Evolutionary conservation across 2,797 vertebrate genomes (phyloP), one percentile per base, ranked within the genome.

Genomic region (Parauchenoglanis ngamensis): DNA sequence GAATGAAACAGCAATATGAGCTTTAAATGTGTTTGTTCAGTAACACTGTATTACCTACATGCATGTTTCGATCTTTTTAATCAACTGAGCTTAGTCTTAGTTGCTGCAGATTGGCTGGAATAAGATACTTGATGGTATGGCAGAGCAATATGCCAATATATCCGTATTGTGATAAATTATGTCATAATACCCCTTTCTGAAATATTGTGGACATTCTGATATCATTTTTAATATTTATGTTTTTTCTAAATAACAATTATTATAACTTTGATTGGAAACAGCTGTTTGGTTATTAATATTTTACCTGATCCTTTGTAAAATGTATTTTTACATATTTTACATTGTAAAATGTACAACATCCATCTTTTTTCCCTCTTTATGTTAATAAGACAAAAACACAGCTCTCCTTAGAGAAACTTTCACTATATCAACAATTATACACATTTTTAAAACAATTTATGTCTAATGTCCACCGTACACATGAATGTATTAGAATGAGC

Each of bases 1-100:
- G 89, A 85, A 92, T 21, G 85, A 46, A 70, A 84, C 5, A 82
- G 35, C 28, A 81, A 46, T 61, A 65, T 87, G 40, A 86, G 17
- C 15, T 25, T 23, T 44, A 40, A 25, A 35, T 28, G 15, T n/a
- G 25, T 21, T 56, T 54, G 13, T 52, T 54, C 8, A 19, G 3
- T 17, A 17, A 49, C n/a, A 49, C 7, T 21, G 7, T 44, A 73
- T 73, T 46, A 73, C 25, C 31, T 35, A 40, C 70, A 49, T 75
- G 7, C 23, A 25, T 13, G 23, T 15, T 75, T 75, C 23, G 46
- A 15, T 54, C 6, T 17, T 17, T 52, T 75, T 12, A 12, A 52
- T 52, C 7, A 17, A 3, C n/a, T 28, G 46, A 52, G 25, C 2
- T 13, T 28, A n/a, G 46, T 13, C 21, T 73, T 25, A 73, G 21